These are phyloP conservation scores for Vultur gryphus DNA, from an alignment of 2,797 vertebrate genomes.

Conservation along the genomic window DNA sequence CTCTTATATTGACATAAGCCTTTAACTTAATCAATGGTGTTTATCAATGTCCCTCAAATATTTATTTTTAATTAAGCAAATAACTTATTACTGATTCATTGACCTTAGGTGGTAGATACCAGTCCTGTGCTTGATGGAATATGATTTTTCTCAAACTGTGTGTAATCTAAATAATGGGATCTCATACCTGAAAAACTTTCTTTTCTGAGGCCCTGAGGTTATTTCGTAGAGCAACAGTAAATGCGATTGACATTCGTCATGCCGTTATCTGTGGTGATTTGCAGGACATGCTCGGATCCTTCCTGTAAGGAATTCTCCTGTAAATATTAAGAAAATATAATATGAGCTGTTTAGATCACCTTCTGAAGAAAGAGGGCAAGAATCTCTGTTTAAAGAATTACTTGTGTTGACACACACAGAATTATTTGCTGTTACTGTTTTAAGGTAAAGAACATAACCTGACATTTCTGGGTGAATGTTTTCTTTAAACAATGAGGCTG, in stretches of 20 bases:
- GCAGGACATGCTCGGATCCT: background rate
- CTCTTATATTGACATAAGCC: background rate
- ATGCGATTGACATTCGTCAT: background rate
- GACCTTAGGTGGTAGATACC: background rate
- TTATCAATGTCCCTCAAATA: background rate
- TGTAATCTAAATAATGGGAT: background rate
- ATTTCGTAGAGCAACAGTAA: background rate
- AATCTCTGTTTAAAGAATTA: background rate
- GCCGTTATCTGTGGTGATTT: background rate
- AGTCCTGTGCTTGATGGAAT: background rate
- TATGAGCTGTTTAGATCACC: background rate
- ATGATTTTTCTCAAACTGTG: background rate
- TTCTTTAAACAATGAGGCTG: background rate
- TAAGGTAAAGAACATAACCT: background rate
- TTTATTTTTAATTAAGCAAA: conserved; percentile 11
- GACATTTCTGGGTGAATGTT: background rate
- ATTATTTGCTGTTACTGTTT: background rate
- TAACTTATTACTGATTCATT: background rate
- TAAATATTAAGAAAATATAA: background rate
- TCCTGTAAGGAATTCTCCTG: background rate
- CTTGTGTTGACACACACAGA: background rate
- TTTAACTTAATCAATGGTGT: background rate
- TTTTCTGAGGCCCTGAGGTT: background rate
- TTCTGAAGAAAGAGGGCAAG: background rate
- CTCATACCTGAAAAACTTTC: background rate